Evolutionary conservation across 2,113 vertebrate species (phyloP), one percentile per base, ranked within the genome.

Genomic region (Misgurnus mizolepis): DNA sequence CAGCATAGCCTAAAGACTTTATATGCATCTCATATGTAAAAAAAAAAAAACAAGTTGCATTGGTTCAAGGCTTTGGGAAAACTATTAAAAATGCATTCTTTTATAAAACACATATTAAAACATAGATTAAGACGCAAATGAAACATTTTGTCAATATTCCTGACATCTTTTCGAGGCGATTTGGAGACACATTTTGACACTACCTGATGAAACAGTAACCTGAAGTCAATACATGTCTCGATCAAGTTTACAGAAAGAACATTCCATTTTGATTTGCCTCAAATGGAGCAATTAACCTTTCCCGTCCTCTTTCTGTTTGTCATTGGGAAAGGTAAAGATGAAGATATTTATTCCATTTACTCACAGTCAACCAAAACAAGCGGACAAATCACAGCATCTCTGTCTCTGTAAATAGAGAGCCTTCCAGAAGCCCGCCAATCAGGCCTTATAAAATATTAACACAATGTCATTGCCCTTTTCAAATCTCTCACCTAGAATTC

Each of bases 401-500:
- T 85, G 89, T 86, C 88, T 89, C 85, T 86, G 91, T 92, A 94
- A 94, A 94, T 91, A 93, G 90, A 94, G 93, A 91, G 88, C 89
- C 85, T 85, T 87, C 76, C 88, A 89, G 93, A 92, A 90, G 87
- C 92, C 84, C 92, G 93, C 94, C 95, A 96, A 94, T 96, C 95
- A 96, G 94, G 90, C 91, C 93, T 94, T 93, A 94, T 93, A 95
- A 98, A 97, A 97, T 96, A 98, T 96, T 95, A 98, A 99, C 95
- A 95, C 92, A 89, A 89, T 93, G 91, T 96, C 96, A 96, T 93
- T 98, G 96, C 95, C 96, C 96, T 98, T 98, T 98, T 95, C 95
- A 96, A 97, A 96, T 95, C 94, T 95, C 96, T 97, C 95, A 95
- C 95, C 91, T 94, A 94, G 93, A 97, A 98, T 96, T 96, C 94